These are phyloP conservation scores for Villa cingulata DNA, from an alignment of 2,888 invertebrate species.

Conservation along the genomic window DNA sequence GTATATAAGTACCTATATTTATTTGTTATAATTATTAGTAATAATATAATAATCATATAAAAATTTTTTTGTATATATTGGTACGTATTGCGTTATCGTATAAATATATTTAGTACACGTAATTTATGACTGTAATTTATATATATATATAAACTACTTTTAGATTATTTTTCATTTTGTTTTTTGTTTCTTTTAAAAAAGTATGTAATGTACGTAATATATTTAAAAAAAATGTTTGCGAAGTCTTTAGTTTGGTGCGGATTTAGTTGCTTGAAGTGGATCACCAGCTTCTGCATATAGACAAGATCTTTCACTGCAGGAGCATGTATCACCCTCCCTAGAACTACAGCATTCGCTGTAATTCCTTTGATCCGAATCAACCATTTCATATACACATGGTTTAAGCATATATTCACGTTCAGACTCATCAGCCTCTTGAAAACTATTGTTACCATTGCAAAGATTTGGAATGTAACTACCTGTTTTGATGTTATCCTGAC, in stretches of 20 bases:
- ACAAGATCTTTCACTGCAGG: slow-evolving; percentile 49
- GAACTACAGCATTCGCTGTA: slow-evolving; percentile 39
- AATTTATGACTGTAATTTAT: too few species aligned
- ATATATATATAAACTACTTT: too few species aligned
- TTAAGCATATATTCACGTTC: slow-evolving; percentile 19
- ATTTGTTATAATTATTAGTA: too few species aligned
- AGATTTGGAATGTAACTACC: slow-evolving; percentile 10
- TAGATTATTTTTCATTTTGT: too few species aligned
- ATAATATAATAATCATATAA: too few species aligned
- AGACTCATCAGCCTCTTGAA: slow-evolving; percentile 25
- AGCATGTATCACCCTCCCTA: slow-evolving; percentile 44
- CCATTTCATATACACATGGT: slow-evolving; percentile 9
- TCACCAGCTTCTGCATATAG: slow-evolving; percentile 46
- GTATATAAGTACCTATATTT: too few species aligned
- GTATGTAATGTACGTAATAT: too few species aligned
- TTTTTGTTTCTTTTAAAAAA: too few species aligned
- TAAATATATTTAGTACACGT: too few species aligned
- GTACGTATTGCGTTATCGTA: background rate
- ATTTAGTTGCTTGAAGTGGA: slow-evolving; percentile 21
- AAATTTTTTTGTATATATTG: background rate
- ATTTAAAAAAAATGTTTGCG: background rate
- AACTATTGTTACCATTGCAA: slow-evolving; percentile 12
- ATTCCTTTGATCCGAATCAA: slow-evolving; percentile 20
- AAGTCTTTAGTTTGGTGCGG: slow-evolving; percentile 9
- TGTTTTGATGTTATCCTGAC: slow-evolving; percentile 23